phyloP scores from a whole-genome alignment of 2,113 vertebrate genomes.

The Otus sunia region DNA sequence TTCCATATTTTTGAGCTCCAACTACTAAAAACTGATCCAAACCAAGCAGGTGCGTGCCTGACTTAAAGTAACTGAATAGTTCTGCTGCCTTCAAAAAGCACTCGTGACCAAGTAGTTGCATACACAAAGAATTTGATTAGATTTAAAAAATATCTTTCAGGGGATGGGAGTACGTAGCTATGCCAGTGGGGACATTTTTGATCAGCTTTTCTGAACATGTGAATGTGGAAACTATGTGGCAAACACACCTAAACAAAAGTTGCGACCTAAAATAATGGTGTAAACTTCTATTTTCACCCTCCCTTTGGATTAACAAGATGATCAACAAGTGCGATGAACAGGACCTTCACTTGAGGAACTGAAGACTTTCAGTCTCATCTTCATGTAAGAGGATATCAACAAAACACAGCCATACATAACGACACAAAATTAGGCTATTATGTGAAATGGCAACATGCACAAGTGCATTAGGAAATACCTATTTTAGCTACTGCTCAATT shows the following conservation, averaged over 20 bases:
- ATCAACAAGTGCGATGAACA: not conserved
- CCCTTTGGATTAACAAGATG: not conserved
- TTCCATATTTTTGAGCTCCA: not conserved
- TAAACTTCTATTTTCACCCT: not conserved
- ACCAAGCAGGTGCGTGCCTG: not conserved
- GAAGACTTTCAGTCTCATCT: not conserved
- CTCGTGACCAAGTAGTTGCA: not conserved
- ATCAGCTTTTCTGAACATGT: not conserved
- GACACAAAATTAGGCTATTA: not conserved
- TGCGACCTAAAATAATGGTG: fast-evolving
- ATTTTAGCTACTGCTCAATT: not conserved
- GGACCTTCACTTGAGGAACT: not conserved
- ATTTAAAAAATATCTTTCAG: not conserved
- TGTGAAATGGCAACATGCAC: not conserved
- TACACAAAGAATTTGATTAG: not conserved
- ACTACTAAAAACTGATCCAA: not conserved
- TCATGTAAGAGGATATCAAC: not conserved
- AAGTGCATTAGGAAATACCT: not conserved
- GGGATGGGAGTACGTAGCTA: not conserved
- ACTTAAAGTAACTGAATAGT: not conserved
- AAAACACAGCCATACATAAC: fast-evolving
- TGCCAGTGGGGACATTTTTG: not conserved
- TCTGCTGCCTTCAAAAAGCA: not conserved
- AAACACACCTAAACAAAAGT: not conserved
- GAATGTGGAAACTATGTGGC: not conserved